These are phyloP conservation scores for Phrynocephalus forsythii DNA, from an alignment of 2,797 vertebrate species.

Conservation along the genomic window DNA sequence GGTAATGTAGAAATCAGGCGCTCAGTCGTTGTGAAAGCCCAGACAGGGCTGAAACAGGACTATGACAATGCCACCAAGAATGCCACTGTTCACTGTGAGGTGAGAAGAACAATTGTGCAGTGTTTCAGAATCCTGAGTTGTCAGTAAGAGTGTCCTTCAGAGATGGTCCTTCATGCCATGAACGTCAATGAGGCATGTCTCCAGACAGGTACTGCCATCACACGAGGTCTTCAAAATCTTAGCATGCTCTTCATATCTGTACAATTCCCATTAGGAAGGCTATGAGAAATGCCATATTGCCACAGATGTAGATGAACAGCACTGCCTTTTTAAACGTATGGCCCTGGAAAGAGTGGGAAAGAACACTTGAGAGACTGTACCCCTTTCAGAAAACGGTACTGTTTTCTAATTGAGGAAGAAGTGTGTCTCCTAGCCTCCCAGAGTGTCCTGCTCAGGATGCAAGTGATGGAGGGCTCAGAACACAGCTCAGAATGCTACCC, in stretches of 20 bases:
- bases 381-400: neutral
- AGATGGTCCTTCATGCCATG: neutral
- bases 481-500: neutral
- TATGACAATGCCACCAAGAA: neutral
- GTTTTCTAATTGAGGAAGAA: neutral
- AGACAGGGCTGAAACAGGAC: neutral
- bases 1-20: neutral
- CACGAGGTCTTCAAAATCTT: constrained; percentile 19
- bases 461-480: neutral
- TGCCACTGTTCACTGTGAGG: neutral
- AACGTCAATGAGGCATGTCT: neutral
- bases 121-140: neutral
- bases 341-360: constrained; percentile 73
- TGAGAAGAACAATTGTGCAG: neutral
- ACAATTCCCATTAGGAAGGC: constrained; percentile 80
- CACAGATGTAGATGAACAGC: constrained; percentile 82
- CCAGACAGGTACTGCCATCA: neutral
- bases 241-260: constrained; percentile 67
- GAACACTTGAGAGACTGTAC: constrained; percentile 16
- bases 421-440: neutral
- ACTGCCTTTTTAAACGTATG: constrained; percentile 81
- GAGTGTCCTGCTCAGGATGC: neutral
- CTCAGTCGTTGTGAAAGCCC: neutral
- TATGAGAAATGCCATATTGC: constrained; percentile 82
- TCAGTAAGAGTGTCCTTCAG: neutral